These are phyloP conservation scores for Pluvialis apricaria DNA, from an alignment of 2,113 vertebrate species.

Conservation along the genomic window DNA sequence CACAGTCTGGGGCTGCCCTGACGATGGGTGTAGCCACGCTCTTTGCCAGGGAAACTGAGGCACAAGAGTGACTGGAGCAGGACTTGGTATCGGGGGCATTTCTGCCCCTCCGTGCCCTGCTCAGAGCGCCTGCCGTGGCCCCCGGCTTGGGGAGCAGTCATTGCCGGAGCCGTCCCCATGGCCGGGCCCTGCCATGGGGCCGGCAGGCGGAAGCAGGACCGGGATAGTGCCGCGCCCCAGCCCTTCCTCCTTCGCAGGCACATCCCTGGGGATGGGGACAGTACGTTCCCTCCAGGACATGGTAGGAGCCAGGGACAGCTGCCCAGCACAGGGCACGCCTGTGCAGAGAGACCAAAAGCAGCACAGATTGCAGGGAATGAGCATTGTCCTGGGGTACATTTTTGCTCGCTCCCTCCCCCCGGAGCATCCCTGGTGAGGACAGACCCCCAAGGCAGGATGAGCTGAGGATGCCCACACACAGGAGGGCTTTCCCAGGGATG, in stretches of 20 bases:
- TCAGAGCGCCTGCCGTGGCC: background rate
- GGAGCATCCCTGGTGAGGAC: background rate
- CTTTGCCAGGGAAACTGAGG: slow-evolving; percentile 4
- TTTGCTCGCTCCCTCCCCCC: fast-evolving
- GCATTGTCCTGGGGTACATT: background rate
- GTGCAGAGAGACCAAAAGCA: background rate
- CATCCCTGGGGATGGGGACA: slow-evolving; percentile 8
- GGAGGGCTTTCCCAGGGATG: background rate
- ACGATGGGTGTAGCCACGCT: background rate
- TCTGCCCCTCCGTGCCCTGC: background rate
- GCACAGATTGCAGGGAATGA: fast-evolving
- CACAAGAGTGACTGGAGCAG: background rate
- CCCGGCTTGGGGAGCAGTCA: fast-evolving
- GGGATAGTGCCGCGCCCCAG: slow-evolving; percentile 12
- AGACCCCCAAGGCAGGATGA: background rate
- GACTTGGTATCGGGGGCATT: background rate
- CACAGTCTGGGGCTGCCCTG: background rate
- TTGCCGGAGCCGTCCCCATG: background rate
- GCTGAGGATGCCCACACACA: fast-evolving
- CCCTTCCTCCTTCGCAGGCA: slow-evolving; percentile 11
- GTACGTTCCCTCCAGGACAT: background rate
- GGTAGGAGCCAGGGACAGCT: background rate
- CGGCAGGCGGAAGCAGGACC: background rate
- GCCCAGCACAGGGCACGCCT: fast-evolving
- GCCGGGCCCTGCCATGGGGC: background rate